phyloP scores from a whole-genome alignment of 2,797 vertebrate genomes.

The Setipinna tenuifilis region DNA sequence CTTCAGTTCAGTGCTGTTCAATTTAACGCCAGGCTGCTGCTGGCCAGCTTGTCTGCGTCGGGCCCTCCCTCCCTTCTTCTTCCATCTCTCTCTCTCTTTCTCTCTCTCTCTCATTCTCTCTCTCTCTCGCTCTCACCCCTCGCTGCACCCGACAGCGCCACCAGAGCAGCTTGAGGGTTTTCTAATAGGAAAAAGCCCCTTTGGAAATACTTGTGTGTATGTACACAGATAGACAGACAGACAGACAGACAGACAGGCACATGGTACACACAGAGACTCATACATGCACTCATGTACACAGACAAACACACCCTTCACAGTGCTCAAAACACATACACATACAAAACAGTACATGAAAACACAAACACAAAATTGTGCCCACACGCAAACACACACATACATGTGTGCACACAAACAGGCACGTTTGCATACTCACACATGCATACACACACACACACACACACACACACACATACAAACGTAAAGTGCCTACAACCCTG shows the following conservation, averaged over 20 bases:
- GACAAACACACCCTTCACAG: background rate
- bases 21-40: constrained; percentile 14
- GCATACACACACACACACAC: background rate
- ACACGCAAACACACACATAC: background rate
- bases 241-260: too few species aligned
- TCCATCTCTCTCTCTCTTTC: too few species aligned
- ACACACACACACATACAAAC: constrained; percentile 40
- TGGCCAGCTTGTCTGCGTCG: background rate
- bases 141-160: too few species aligned
- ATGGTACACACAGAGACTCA: background rate
- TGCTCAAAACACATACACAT: background rate
- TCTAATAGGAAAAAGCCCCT: background rate
- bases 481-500: constrained; percentile 20
- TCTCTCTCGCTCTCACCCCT: too few species aligned
- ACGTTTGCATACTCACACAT: constrained; percentile 36
- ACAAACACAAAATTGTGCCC: background rate
- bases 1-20: constrained; percentile 12
- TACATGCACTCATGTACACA: background rate
- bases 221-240: too few species aligned
- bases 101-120: too few species aligned
- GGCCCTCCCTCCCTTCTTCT: too few species aligned
- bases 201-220: background rate
- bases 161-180: background rate
- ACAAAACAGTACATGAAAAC: background rate
- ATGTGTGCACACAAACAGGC: background rate